Evolutionary conservation across 2,888 invertebrate species (phyloP).

Genomic region (Macaria liturata): DNA sequence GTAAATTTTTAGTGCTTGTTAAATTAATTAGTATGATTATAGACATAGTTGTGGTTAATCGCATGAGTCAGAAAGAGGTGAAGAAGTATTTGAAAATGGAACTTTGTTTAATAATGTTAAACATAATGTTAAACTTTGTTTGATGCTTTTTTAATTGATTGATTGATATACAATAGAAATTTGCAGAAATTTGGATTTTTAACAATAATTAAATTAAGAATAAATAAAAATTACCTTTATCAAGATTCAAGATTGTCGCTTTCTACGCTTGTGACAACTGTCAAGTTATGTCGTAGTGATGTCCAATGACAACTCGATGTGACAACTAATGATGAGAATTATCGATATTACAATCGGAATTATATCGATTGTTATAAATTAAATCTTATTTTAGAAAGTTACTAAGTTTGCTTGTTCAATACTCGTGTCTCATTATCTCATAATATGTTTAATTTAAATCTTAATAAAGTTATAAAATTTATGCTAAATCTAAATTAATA

Average conservation of each 20-base stretch:
- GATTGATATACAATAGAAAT: too few relatives aligned
- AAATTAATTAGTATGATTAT: conserved; percentile 23
- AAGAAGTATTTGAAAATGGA: too few relatives aligned
- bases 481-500: too few relatives aligned
- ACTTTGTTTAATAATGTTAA: too few relatives aligned
- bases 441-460: too few relatives aligned
- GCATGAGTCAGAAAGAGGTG: neutral
- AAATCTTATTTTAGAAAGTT: conserved; percentile 21
- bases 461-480: too few relatives aligned
- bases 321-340: conserved; percentile 46
- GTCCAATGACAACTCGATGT: conserved; percentile 43
- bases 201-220: too few relatives aligned
- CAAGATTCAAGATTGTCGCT: conserved; percentile 10
- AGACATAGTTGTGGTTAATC: conserved; percentile 5
- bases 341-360: conserved; percentile 43
- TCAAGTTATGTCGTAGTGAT: conserved; percentile 44
- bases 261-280: conserved; percentile 44
- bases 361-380: conserved; percentile 25
- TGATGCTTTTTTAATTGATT: too few relatives aligned
- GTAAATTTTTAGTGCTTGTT: conserved; percentile 17
- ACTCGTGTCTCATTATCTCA: neutral
- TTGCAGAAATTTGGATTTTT: neutral
- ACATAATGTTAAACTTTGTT: too few relatives aligned
- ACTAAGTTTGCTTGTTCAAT: neutral
- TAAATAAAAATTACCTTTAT: too few relatives aligned